Conservation (phyloP, 2,797 vertebrate genomes). For the Orestias chungarensis region DNA sequence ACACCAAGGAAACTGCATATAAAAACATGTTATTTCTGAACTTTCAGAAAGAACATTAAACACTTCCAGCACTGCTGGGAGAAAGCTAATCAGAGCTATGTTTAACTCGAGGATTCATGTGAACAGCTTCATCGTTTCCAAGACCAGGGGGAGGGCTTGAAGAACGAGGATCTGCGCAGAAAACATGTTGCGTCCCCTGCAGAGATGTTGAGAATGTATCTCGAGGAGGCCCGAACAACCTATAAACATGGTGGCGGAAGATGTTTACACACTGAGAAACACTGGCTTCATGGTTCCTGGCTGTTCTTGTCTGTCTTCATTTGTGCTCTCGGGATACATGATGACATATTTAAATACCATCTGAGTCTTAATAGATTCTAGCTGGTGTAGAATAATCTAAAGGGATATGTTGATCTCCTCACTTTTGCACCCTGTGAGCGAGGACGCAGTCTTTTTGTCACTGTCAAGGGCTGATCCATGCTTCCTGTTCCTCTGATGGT, state of each 20-base stretch:
- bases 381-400: not conserved
- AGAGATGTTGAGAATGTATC: not conserved
- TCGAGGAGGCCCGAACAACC: not conserved
- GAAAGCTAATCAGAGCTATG: not conserved
- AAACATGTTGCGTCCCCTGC: not conserved
- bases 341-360: not conserved
- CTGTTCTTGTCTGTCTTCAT: not conserved
- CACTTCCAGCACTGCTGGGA: too few species aligned
- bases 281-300: not conserved
- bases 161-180: not conserved
- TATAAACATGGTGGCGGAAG: not conserved
- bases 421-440: slow-evolving; percentile 19
- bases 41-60: too few species aligned
- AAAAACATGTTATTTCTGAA: too few species aligned
- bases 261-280: not conserved
- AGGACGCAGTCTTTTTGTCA: slow-evolving; percentile 19
- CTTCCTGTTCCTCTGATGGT: slow-evolving; percentile 31
- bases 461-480: slow-evolving; percentile 22
- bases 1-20: too few species aligned
- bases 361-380: not conserved
- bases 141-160: not conserved
- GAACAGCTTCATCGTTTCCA: not conserved
- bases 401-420: not conserved
- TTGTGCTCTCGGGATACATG: not conserved
- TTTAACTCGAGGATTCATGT: not conserved